Conservation (phyloP, 1,140 invertebrate species). For the Paralvinella palmiformis region DNA sequence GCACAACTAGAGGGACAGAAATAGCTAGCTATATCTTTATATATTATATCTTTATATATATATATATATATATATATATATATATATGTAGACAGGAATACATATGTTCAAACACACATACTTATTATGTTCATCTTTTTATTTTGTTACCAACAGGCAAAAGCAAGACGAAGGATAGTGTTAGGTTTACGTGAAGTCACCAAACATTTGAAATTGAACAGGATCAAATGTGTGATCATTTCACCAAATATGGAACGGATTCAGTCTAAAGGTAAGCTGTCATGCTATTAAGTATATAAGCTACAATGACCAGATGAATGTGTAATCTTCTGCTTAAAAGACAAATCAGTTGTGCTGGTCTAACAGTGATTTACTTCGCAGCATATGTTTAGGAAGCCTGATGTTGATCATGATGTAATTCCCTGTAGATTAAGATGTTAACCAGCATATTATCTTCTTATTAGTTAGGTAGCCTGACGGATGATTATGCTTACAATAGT, state of each 20-base stretch:
- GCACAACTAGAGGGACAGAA: neutral
- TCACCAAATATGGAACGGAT: constrained; percentile 57
- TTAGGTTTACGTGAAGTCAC: constrained; percentile 58
- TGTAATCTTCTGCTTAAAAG: no score
- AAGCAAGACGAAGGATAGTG: constrained; percentile 55
- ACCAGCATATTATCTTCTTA: no score
- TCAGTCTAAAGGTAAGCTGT: constrained; percentile 47
- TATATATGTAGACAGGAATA: constrained; percentile 7
- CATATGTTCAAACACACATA: neutral
- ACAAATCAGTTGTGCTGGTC: no score
- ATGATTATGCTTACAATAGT: no score
- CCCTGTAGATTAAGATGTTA: no score
- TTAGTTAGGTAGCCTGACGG: no score
- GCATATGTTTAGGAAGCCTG: no score
- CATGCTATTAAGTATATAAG: no score
- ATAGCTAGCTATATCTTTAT: neutral
- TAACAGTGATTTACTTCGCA: no score
- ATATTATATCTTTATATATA: no score
- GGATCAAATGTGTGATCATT: constrained; percentile 58
- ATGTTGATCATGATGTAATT: no score
- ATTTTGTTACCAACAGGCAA: constrained; percentile 39
- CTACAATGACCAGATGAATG: no score
- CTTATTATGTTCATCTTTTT: constrained; percentile 12
- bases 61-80: neutral
- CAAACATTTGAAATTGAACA: constrained; percentile 55